Evolutionary conservation across 2,888 invertebrate genomes (phyloP).

Genomic region (Andricus quercusramuli): DNA sequence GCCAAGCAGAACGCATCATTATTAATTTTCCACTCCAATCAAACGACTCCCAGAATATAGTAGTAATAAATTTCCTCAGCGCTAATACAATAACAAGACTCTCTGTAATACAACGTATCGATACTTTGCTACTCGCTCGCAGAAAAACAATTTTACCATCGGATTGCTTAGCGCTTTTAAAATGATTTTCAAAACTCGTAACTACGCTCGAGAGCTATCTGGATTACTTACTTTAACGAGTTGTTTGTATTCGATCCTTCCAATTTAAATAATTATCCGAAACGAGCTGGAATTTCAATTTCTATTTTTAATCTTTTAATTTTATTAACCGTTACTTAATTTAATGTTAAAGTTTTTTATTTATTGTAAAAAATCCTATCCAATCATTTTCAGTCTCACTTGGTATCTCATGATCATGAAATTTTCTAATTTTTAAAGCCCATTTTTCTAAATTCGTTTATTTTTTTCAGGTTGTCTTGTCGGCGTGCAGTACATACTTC

Average conservation of each 20-base stretch:
- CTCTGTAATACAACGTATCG: neutral
- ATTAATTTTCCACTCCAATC: conserved; percentile 14
- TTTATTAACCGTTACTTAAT: neutral
- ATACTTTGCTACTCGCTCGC: neutral
- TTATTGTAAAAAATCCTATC: neutral
- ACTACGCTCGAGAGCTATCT: neutral
- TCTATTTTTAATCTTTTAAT: neutral
- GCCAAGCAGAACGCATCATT: conserved; percentile 12
- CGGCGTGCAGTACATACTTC: conserved; percentile 95
- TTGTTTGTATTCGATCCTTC: neutral
- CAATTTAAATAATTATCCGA: neutral
- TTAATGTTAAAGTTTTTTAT: neutral
- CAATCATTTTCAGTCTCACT: neutral
- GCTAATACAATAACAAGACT: conserved; percentile 7
- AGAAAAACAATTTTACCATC: conserved; percentile 1
- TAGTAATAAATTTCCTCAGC: neutral
- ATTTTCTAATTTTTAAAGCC: neutral
- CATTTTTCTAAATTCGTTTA: conserved; percentile 48
- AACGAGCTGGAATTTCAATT: neutral
- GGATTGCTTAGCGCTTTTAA: neutral
- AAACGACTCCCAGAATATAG: conserved; percentile 5
- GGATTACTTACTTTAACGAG: neutral
- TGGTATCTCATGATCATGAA: neutral
- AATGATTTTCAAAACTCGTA: neutral
- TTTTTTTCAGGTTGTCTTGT: conserved; percentile 87